phyloP scores from a whole-genome alignment of 2,113 vertebrate genomes.

The Scolopax mira region DNA sequence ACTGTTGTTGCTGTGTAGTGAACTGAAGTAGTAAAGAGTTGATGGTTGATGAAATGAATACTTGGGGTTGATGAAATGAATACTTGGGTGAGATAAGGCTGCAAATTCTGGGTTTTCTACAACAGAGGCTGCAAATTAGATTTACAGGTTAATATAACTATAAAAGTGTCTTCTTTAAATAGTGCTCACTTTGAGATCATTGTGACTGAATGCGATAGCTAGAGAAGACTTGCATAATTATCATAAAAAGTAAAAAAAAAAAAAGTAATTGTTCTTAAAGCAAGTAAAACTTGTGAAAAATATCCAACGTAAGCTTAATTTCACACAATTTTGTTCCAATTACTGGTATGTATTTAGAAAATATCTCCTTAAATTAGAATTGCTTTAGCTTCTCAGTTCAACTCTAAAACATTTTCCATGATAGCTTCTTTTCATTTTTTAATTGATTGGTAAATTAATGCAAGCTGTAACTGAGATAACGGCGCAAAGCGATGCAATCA shows the following conservation, averaged over 20 bases:
- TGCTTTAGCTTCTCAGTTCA: background rate
- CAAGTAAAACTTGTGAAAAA: background rate
- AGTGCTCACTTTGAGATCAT: background rate
- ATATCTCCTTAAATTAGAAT: background rate
- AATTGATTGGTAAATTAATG: conserved; percentile 15
- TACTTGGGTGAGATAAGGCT: background rate
- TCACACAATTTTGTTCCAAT: conserved; percentile 8
- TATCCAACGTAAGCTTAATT: background rate
- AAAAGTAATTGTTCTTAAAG: background rate
- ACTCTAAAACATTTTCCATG: background rate
- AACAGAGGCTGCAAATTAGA: background rate
- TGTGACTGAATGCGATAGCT: background rate
- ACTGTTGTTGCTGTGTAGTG: background rate
- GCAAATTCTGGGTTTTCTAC: background rate
- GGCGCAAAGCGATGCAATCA: background rate
- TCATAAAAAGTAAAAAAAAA: background rate
- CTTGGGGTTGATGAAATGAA: background rate
- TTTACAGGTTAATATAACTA: background rate
- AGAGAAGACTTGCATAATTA: background rate
- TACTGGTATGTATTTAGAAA: conserved; percentile 14
- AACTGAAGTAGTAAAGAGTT: background rate
- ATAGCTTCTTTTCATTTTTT: conserved; percentile 13
- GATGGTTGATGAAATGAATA: background rate
- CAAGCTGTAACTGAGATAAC: conserved; percentile 5
- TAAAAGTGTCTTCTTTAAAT: background rate